A percentile compares a stretch with the other conserved stretches of the same genome.
phyloP scores from a whole-genome alignment of 2,888 invertebrate species.

The Epinotia bilunana region DNA sequence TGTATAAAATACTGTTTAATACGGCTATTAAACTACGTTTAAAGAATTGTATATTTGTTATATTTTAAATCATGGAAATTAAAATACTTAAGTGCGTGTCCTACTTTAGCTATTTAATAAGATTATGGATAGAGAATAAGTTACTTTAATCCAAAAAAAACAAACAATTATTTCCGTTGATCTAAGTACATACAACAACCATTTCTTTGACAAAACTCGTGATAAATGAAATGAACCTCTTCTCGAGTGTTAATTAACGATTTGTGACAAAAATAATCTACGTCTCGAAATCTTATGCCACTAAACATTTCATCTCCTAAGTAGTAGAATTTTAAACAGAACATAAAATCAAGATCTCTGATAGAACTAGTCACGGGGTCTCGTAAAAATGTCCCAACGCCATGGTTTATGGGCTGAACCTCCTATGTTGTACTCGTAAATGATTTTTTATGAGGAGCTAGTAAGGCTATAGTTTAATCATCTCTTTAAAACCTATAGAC shows the following conservation, averaged over 20 bases:
- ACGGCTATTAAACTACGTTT: neutral
- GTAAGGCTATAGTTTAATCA: constrained; percentile 25
- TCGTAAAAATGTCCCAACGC: constrained; percentile 67
- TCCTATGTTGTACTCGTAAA: constrained; percentile 56
- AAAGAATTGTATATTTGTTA: neutral
- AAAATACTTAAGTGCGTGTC: no score
- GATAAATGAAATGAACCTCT: neutral
- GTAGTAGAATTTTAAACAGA: constrained; percentile 63
- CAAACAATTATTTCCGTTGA: no score
- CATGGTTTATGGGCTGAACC: constrained; percentile 60
- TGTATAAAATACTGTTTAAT: neutral
- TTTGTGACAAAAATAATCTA: constrained; percentile 21
- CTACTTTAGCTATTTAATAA: no score
- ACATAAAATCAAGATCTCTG: constrained; percentile 61
- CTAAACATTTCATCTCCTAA: constrained; percentile 62
- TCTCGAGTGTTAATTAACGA: constrained; percentile 4
- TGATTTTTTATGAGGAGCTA: constrained; percentile 55
- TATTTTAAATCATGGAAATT: neutral
- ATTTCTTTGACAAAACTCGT: neutral
- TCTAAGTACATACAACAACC: no score
- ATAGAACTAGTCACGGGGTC: constrained; percentile 52
- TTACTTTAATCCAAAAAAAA: no score
- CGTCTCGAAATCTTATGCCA: constrained; percentile 33
- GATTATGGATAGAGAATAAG: no score
- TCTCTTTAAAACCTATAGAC: no score